Conservation (phyloP, 2,888 invertebrate genomes). For the Anticlea derivata region DNA sequence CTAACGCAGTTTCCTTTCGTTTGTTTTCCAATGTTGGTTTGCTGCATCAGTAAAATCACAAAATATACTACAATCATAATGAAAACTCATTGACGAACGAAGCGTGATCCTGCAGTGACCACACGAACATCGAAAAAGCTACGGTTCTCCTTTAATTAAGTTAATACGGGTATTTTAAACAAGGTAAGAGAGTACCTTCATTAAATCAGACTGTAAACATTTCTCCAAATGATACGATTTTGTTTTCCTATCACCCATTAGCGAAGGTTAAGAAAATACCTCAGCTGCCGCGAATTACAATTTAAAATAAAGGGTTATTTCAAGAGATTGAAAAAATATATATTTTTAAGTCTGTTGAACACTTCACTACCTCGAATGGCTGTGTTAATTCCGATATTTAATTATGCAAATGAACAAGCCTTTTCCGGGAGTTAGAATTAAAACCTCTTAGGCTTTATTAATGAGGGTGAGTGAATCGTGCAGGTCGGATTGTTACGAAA, state of each 20-base stretch:
- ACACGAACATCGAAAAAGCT: slow-evolving; percentile 18
- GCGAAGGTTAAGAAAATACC: slow-evolving; percentile 52
- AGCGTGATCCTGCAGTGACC: slow-evolving; percentile 38
- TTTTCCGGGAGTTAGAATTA: slow-evolving; percentile 47
- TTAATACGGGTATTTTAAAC: slow-evolving; percentile 16
- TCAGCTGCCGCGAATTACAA: slow-evolving; percentile 54
- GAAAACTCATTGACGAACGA: slow-evolving; percentile 21
- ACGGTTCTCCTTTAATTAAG: slow-evolving; percentile 18
- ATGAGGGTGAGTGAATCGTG: slow-evolving; percentile 47
- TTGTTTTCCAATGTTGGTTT: no score
- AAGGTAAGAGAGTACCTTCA: slow-evolving; percentile 35
- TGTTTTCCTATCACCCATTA: slow-evolving; percentile 61
- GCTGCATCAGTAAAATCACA: no score
- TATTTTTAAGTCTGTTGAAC: slow-evolving; percentile 53
- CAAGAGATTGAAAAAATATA: slow-evolving; percentile 47
- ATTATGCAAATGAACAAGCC: slow-evolving; percentile 68
- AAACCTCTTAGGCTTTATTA: slow-evolving; percentile 47
- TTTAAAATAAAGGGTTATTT: slow-evolving; percentile 49
- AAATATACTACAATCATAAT: not conserved
- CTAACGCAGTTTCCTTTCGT: no score
- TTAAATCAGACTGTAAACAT: slow-evolving; percentile 50
- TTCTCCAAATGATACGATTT: slow-evolving; percentile 48
- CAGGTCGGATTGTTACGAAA: slow-evolving; percentile 32
- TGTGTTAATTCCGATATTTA: slow-evolving; percentile 68
- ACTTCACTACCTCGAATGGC: slow-evolving; percentile 61